Base-by-base conservation (phyloP, 2,113 vertebrate genomes). In the Lasiurus cinereus region DNA sequence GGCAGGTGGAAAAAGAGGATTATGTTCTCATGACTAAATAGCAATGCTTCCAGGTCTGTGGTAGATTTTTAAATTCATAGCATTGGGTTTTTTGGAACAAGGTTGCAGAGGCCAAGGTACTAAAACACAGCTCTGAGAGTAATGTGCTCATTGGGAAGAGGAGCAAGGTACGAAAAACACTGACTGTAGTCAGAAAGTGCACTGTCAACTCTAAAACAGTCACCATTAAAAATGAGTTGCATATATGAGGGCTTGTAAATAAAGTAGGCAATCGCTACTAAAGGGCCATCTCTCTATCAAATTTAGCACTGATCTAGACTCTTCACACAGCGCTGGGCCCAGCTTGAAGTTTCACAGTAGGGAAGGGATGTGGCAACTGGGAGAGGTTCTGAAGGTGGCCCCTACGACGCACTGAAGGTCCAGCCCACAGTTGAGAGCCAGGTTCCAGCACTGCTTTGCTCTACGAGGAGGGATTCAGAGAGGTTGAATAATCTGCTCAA, bases 351-450 rank as follows among this genome's bases (percentile, higher is more conserved):
- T 77, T 82, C 19, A 19, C 24, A 73, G 48, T 21, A 27, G 56
- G 21, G 27, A 13, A 36, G 13, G 19, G 24, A 3, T 10, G 5
- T 50, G n/a, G 18, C 22, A 36, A 3, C 13, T 19, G 27, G 13
- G n/a, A n/a, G 88, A 33, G 22, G 31, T 21, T 62, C 39, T 84
- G 43, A 27, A 72, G 18, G 24, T 9, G 4, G 1, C 22, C 16
- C 52, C 43, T 6, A 13, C 24, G 21, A 6, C 0, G 10, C 33
- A 13, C 70, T 4, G 8, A 66, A 52, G 33, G 70, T 13, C 19
- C 1, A 43, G 33, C 9, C 1, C 15, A 1, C 39, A 12, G 33
- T 11, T 19, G 2, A 0, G 2, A 77, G 27, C 67, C 12, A 56
- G 24, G 24, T 39, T 59, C 62, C 59, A 22, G 56, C 29, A 5